Evolutionary conservation across 2,797 vertebrate species (phyloP).

Genomic region (Macrochelys suwanniensis): DNA sequence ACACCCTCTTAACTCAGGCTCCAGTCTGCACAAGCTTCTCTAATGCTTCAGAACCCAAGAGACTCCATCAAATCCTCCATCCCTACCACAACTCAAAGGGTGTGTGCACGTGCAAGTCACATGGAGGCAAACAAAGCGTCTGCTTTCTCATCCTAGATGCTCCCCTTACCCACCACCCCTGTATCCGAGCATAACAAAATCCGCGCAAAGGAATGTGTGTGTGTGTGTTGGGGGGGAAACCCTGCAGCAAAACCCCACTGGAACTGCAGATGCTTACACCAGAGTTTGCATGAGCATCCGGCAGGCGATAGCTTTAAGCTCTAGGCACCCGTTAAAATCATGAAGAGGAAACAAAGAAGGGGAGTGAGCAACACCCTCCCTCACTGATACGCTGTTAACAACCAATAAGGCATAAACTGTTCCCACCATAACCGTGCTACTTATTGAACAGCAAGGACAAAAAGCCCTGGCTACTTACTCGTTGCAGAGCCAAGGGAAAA

Average conservation of each 20-base stretch:
- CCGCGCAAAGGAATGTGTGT: neutral
- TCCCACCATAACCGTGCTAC: neutral
- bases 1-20: neutral
- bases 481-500: constrained; percentile 15
- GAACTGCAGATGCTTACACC: neutral
- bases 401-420: neutral
- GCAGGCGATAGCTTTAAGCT: constrained; percentile 12
- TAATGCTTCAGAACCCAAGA: neutral
- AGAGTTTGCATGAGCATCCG: neutral
- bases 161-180: neutral
- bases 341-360: neutral
- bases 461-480: neutral
- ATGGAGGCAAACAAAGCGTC: neutral
- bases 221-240: neutral
- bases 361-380: neutral
- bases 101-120: neutral
- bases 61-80: neutral
- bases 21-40: neutral
- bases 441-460: constrained; percentile 17
- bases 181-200: neutral
- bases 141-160: neutral
- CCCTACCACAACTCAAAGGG: neutral
- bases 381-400: neutral
- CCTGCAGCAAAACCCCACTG: neutral
- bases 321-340: neutral